Base-by-base conservation (phyloP, 37 sponge, comb jelly and placozoan species). In the Chondrosia reniformis region DNA sequence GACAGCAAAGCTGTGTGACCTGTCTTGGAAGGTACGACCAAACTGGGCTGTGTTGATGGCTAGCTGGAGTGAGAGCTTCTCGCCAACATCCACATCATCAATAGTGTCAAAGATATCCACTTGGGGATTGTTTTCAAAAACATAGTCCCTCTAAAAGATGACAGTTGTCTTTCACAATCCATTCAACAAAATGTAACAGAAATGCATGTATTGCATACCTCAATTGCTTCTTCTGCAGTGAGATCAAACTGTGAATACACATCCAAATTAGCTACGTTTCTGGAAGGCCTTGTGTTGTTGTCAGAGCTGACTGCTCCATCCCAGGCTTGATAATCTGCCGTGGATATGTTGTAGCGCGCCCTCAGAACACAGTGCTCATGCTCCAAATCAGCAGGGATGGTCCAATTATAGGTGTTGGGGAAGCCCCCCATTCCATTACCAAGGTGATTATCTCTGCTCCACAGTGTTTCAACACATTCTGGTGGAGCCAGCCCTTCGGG, bases 1-100 rank as follows among this genome's bases (percentile, higher is more conserved):
- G 74, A 95, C 91, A 74, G 84, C 79, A 88, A 95, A 88, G 4
- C 85, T 58, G 76, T 95, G 93, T 31, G 87, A 81, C 38, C 87
- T 83, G 82, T 97, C 98, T 49, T 97, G 95, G 76, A 97, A 97
- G 22, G 98, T 97, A 31, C 98, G 59, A 15, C 98, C 98, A 87
- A 92, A 94, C 87, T 97, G 98, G 83, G 84, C 86, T 13, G 98
- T 97, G 90, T 97, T 94, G 75, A 97, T 94, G 71, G 95, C 95
- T 15, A 98, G 82, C 52, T 88, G 86, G 9, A 97, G 84, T 0
- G 87, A 81, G 42, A 97, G 82, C 8, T 83, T 84, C 7, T 33
- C 32, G 22, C 46, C 61, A 41, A 55, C 75, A 42, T 33, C 13
- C 27, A 64, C 45, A 43, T 44, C 79, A 17, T 52, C 54, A 21